phyloP scores from a whole-genome alignment of 2,888 invertebrate species.

The Zele albiditarsus region DNA sequence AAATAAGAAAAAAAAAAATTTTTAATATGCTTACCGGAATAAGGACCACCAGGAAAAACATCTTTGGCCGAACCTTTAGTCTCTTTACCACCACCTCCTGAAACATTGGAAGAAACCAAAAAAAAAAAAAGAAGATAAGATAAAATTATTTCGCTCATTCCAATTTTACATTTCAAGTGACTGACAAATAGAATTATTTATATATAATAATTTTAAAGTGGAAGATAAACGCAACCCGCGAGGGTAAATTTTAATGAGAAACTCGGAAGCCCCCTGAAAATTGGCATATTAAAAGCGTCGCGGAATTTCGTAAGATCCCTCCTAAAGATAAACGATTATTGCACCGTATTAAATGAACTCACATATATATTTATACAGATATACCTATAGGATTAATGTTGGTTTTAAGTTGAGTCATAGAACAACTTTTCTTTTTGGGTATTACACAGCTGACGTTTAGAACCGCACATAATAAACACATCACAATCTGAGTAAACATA shows the following conservation, averaged over 20 bases:
- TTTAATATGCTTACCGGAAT: conserved; percentile 65
- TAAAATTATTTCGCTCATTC: not conserved
- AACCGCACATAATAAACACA: conserved; percentile 18
- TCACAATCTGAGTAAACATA: conserved; percentile 30
- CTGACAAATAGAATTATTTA: not conserved
- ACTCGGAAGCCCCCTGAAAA: not conserved
- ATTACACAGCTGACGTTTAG: conserved; percentile 16
- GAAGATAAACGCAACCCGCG: not conserved
- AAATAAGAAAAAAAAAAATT: not conserved
- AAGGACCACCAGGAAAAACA: conserved; percentile 81
- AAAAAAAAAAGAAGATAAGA: not conserved
- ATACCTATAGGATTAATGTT: conserved; percentile 4
- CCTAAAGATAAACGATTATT: conserved; percentile 16
- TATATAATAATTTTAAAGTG: not conserved
- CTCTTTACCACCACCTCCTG: conserved; percentile 85
- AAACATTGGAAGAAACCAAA: conserved; percentile 71
- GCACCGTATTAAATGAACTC: not conserved
- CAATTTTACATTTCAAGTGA: conserved; percentile 1
- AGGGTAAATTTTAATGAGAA: conserved; percentile 17
- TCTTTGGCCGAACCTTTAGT: conserved; percentile 78
- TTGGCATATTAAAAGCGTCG: conserved; percentile 11
- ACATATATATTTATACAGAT: not conserved
- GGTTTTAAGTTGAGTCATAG: conserved; percentile 32
- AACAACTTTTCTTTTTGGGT: not conserved
- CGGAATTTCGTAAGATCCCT: not conserved